Base-by-base conservation (phyloP, 64 coral and sea anemone genomes). In the Pocillopora verrucosa region DNA sequence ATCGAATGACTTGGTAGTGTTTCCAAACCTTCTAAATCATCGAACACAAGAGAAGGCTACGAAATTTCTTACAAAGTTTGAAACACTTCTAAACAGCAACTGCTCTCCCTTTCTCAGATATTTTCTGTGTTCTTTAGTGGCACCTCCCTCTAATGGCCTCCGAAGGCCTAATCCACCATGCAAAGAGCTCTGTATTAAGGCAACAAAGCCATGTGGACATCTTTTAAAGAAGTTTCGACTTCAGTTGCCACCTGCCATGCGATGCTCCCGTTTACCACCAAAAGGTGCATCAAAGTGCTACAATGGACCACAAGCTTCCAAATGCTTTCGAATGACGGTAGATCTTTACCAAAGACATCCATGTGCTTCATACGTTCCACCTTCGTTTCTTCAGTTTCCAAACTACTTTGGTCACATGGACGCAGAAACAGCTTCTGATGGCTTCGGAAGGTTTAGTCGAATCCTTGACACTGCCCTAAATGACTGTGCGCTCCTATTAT, bases 1-100 rank as follows among this genome's bases (percentile, higher is more conserved):
- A 64, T 37, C 73, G 10, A 94, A 98, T 58, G 86, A 87, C 57
- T 74, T 58, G 13, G 57, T 73, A 16, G 10, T 76, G 22, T 94
- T 81, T 22, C 95, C 95, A 61, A 98, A 92, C 80, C 36, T 36
- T 11, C 34, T 98, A 0, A 89, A 76, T 2, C 95, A 97, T 25
- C 74, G 9, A 34, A 80, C 73, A 15, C 92, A 98, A 73, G 35
- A 25, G 3, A 36, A 92, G 65, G 95, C 95, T 0, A 62, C 20
- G 30, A 15, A 36, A 24, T 76, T 78, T 11, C 11, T 78, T 11
- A 6, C 19, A 0, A 38, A 89, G 15, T 88, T 87, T 61, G 17
- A 26, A 68, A 78, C 67, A 14, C 85, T 98, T 15, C 20, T 94
- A 24, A 5, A 61, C 0, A 12, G 16, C 20, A 58, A 61, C 9